These are phyloP conservation scores for Chelidonichthys spinosus DNA, from an alignment of 2,797 vertebrate species.

Conservation along the genomic window DNA sequence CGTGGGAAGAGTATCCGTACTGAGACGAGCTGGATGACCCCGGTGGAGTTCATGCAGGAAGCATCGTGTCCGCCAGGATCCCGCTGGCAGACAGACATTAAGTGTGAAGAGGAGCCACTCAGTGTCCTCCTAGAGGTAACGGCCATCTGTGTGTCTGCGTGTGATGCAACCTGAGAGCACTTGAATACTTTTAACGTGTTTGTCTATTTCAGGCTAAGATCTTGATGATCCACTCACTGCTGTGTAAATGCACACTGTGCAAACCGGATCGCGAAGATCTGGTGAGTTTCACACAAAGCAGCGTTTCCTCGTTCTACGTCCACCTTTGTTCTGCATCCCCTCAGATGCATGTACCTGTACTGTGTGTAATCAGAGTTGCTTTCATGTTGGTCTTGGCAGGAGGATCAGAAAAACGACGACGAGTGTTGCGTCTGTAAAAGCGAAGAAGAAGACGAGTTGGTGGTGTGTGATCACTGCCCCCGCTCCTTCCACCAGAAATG, in stretches of 20 bases:
- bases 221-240: constrained; percentile 48
- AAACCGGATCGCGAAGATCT: not conserved
- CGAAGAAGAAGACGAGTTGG: constrained; percentile 27
- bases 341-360: not conserved
- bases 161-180: not conserved
- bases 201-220: constrained; percentile 52
- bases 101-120: constrained; percentile 66
- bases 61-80: not conserved
- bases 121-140: constrained; percentile 68
- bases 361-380: not conserved
- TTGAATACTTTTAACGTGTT: not conserved
- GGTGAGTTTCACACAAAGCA: constrained; percentile 51
- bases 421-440: constrained; percentile 73
- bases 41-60: constrained; percentile 64
- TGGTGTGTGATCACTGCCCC: constrained; percentile 78
- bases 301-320: not conserved
- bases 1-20: constrained; percentile 78
- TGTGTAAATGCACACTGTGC: constrained; percentile 63
- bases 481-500: constrained; percentile 79
- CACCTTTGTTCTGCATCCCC: not conserved
- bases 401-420: constrained; percentile 76
- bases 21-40: constrained; percentile 76
- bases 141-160: not conserved
- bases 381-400: constrained; percentile 52
- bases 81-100: constrained; percentile 76